phyloP scores from a whole-genome alignment of 1,140 invertebrate genomes.

The Zaprionus capensis region DNA sequence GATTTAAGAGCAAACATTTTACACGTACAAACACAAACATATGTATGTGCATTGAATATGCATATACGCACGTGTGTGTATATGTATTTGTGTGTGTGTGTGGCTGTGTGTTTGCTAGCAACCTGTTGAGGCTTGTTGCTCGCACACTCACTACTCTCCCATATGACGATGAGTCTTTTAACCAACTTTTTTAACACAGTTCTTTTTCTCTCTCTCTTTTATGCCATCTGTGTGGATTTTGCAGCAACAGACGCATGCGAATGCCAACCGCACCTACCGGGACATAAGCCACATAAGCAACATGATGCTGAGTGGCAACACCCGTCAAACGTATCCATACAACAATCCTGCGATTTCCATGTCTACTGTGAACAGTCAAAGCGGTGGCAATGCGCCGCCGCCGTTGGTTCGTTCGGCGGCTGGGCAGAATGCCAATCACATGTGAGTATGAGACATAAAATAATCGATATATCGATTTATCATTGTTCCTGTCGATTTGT shows the following conservation, averaged over 20 bases:
- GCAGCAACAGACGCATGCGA: slow-evolving; percentile 75
- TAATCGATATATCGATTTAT: slow-evolving; percentile 39
- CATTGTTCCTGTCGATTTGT: slow-evolving; percentile 42
- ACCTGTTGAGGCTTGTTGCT: slow-evolving; percentile 51
- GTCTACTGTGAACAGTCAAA: slow-evolving; percentile 79
- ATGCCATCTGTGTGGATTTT: not conserved
- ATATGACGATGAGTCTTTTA: slow-evolving; percentile 30
- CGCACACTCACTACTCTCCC: slow-evolving; percentile 18
- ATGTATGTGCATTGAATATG: not conserved
- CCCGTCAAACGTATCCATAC: slow-evolving; percentile 74
- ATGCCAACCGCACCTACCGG: slow-evolving; percentile 71
- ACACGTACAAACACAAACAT: not conserved
- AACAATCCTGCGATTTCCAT: slow-evolving; percentile 82
- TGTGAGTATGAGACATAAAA: slow-evolving; percentile 61
- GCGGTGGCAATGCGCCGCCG: slow-evolving; percentile 74
- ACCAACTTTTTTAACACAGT: slow-evolving; percentile 28
- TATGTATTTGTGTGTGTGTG: not conserved
- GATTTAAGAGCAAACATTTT: slow-evolving; percentile 15
- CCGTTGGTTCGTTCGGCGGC: slow-evolving; percentile 78
- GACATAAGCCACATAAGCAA: slow-evolving; percentile 72
- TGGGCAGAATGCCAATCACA: slow-evolving; percentile 75
- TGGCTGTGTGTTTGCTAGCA: slow-evolving; percentile 9
- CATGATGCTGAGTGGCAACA: slow-evolving; percentile 72
- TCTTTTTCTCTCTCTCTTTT: slow-evolving; percentile 7
- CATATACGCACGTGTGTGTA: not conserved